Evolutionary conservation across 2,888 invertebrate species (phyloP), one percentile per base, ranked within the genome.

Genomic region (Smittia sp.): DNA sequence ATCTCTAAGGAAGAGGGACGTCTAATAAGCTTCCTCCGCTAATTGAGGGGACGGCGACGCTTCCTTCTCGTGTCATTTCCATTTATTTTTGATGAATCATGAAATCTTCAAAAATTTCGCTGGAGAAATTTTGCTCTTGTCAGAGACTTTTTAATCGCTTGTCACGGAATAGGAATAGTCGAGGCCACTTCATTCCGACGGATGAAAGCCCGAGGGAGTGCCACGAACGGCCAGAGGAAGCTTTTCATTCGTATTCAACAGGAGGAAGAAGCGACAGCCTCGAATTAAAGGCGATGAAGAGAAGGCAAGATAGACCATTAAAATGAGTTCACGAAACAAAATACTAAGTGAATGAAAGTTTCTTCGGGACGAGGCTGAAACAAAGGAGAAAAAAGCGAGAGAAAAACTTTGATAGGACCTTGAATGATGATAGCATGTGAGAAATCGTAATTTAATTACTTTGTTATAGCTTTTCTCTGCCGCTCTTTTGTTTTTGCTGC

Each of bases 401-500:
- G n/a, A 46, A 46, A 46, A 46, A 46, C 46, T 46, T 46, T 46
- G 46, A 46, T 46, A 46, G 46, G 11, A n/a, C 46, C 58, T 58
- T 58, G 22, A 24, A 58, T 15, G 58, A 58, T 58, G 58, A 46
- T 58, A 58, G 58, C 58, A 58, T 58, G 58, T 7, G 22, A 24
- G 15, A 58, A 58, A 58, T 58, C 24, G 58, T 22, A 58, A 58
- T 58, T 58, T 58, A 58, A 58, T 58, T 58, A 58, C 22, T 58
- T 58, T 11, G 15, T 46, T 46, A 46, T 46, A n/a, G 46, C 2
- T 46, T 46, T 46, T 46, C 46, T 46, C n/a, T 46, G n/a, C 2
- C 15, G 2, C 46, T 2, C n/a, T n/a, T 46, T 46, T 15, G 46
- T 46, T 15, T 46, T 46, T 32, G 13, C 46, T 46, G 46, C 46